These are phyloP conservation scores for Mimachlamys varia DNA, from an alignment of 2,888 invertebrate species.

Conservation along the genomic window DNA sequence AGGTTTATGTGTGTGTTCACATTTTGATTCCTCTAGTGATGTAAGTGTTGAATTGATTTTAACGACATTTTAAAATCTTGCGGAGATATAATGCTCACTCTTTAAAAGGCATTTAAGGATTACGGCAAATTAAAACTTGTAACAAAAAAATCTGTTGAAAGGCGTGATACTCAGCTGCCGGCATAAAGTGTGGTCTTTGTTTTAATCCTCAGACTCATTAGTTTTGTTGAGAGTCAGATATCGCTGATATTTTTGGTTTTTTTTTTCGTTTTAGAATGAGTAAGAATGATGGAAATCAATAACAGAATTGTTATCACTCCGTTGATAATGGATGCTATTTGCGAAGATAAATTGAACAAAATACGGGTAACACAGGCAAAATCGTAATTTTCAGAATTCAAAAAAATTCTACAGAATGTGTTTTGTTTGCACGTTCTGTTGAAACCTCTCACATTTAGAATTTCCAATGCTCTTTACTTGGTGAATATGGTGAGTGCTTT, in stretches of 20 bases:
- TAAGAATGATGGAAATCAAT: background rate
- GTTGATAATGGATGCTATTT: slow-evolving; percentile 9
- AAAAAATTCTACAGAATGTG: background rate
- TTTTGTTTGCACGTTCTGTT: slow-evolving; percentile 6
- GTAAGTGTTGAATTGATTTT: background rate
- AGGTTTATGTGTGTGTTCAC: background rate
- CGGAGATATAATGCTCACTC: background rate
- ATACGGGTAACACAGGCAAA: background rate
- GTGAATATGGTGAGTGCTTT: background rate
- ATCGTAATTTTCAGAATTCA: background rate
- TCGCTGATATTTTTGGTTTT: too few species aligned
- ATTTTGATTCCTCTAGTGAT: background rate
- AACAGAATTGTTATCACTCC: background rate
- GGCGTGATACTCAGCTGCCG: background rate
- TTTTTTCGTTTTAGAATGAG: background rate
- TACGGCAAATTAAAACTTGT: background rate
- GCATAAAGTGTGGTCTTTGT: background rate
- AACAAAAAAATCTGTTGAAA: background rate
- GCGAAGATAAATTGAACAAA: background rate
- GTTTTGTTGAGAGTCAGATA: background rate
- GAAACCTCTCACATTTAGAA: background rate
- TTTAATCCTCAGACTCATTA: background rate
- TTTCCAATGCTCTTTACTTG: background rate
- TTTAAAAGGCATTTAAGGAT: background rate
- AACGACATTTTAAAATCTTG: background rate